Percentiles rank a stretch among this genome's conserved stretches.
Evolutionary conservation across 1,140 invertebrate genomes (phyloP).

Genomic region (Ips typographus): DNA sequence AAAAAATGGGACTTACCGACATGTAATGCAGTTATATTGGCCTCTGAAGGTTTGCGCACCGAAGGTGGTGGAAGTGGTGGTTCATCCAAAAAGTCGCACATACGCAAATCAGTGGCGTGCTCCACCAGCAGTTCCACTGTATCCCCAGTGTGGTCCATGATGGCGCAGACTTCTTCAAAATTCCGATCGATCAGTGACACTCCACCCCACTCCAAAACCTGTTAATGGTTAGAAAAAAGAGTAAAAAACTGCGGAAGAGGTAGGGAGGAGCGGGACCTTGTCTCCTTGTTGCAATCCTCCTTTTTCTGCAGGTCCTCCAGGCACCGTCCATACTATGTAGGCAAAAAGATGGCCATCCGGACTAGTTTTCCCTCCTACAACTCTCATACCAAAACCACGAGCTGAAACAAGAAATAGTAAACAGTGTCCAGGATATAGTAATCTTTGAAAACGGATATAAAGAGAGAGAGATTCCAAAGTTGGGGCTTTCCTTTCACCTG

Average conservation of each 20-base stretch:
- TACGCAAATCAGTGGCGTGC: constrained; percentile 69
- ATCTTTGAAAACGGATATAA: too few relatives aligned
- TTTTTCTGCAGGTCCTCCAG: constrained; percentile 86
- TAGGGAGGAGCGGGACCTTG: constrained; percentile 53
- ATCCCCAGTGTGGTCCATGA: constrained; percentile 82
- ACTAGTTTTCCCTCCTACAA: constrained; percentile 86
- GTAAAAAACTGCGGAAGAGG: not conserved
- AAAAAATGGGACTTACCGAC: constrained; percentile 48
- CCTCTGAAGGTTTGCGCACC: constrained; percentile 49
- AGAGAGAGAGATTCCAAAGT: too few relatives aligned
- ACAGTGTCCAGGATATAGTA: too few relatives aligned
- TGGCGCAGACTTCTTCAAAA: constrained; percentile 84
- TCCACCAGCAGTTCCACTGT: constrained; percentile 81
- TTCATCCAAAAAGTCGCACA: constrained; percentile 67
- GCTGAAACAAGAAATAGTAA: constrained; percentile 56
- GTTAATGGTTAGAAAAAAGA: not conserved
- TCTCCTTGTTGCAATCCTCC: constrained; percentile 83
- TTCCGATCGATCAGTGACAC: constrained; percentile 83
- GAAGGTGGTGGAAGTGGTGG: constrained; percentile 48
- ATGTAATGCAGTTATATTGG: constrained; percentile 45
- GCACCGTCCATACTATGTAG: constrained; percentile 88
- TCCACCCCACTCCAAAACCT: constrained; percentile 80
- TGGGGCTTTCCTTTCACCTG: too few relatives aligned
- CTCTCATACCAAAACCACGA: constrained; percentile 88
- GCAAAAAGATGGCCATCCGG: constrained; percentile 82